Conservation (phyloP, 2,888 invertebrate species). For the Drosophila recens region DNA sequence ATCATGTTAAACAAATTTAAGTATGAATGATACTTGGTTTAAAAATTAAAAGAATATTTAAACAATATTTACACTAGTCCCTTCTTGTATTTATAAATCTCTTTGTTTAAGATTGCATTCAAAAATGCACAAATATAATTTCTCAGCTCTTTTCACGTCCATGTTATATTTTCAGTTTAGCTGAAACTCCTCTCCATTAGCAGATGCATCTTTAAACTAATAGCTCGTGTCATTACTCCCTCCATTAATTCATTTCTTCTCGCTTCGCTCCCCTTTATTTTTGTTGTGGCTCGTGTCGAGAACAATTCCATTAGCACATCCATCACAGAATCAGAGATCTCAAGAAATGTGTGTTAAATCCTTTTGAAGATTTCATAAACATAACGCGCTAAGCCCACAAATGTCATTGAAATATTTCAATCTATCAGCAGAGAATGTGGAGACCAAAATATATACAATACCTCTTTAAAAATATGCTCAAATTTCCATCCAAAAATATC, state of each 20-base stretch:
- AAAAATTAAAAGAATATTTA: no score
- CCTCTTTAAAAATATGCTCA: slow-evolving; percentile 35
- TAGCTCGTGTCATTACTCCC: slow-evolving; percentile 51
- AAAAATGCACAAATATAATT: not conserved
- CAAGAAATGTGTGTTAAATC: slow-evolving; percentile 45
- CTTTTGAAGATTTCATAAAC: slow-evolving; percentile 74
- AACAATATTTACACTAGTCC: not conserved
- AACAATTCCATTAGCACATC: slow-evolving; percentile 52
- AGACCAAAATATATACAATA: not conserved
- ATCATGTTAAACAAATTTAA: no score
- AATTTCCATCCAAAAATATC: slow-evolving; percentile 59
- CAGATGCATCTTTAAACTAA: slow-evolving; percentile 39
- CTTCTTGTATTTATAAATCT: not conserved
- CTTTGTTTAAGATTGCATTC: not conserved
- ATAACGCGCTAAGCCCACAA: slow-evolving; percentile 55
- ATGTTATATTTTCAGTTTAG: slow-evolving; percentile 5
- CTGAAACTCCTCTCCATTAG: slow-evolving; percentile 12
- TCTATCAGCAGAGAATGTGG: slow-evolving; percentile 26
- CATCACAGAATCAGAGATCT: slow-evolving; percentile 49
- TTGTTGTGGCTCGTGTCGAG: slow-evolving; percentile 19
- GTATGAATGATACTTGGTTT: no score
- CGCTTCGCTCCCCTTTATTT: slow-evolving; percentile 18
- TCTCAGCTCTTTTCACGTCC: not conserved
- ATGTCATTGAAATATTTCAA: slow-evolving; percentile 61
- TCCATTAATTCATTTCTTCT: slow-evolving; percentile 7